These are phyloP conservation scores for Aplochiton taeniatus DNA, from an alignment of 2,797 vertebrate species.

Conservation along the genomic window DNA sequence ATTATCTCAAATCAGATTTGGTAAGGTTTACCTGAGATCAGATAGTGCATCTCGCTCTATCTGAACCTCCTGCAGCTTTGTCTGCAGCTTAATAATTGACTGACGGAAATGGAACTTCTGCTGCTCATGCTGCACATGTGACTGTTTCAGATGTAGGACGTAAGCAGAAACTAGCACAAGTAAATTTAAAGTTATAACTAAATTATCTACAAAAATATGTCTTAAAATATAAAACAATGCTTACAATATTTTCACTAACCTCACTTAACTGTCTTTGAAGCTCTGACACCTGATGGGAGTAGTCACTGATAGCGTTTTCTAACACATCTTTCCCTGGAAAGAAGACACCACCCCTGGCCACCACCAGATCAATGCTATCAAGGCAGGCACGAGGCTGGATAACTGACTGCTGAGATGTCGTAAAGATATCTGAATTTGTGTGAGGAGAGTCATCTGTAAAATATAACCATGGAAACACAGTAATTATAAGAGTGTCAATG, in stretches of 20 bases:
- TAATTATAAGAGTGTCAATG: too few species aligned
- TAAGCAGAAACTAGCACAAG: too few species aligned
- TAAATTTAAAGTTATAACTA: too few species aligned
- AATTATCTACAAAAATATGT: neutral
- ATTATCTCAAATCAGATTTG: neutral
- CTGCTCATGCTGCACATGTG: slow-evolving; percentile 59
- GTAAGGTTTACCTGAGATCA: slow-evolving; percentile 72
- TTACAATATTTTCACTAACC: slow-evolving; percentile 48
- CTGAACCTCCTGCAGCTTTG: slow-evolving; percentile 71
- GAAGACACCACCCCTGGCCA: slow-evolving; percentile 21
- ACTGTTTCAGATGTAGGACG: slow-evolving; percentile 48
- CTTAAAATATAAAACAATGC: neutral
- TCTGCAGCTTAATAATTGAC: slow-evolving; percentile 70
- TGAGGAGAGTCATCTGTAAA: slow-evolving; percentile 43
- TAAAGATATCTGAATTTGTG: slow-evolving; percentile 27
- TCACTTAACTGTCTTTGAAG: slow-evolving; percentile 66
- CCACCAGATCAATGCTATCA: slow-evolving; percentile 49
- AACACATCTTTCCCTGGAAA: slow-evolving; percentile 50
- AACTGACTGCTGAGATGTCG: slow-evolving; percentile 41
- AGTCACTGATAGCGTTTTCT: slow-evolving; percentile 62
- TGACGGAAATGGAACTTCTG: slow-evolving; percentile 59
- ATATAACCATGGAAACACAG: slow-evolving; percentile 3
- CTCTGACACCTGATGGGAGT: slow-evolving; percentile 66
- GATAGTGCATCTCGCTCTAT: slow-evolving; percentile 69
- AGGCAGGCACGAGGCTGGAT: slow-evolving; percentile 46